Evolutionary conservation across 2,888 invertebrate genomes (phyloP).

Genomic region (Noctua pronuba): DNA sequence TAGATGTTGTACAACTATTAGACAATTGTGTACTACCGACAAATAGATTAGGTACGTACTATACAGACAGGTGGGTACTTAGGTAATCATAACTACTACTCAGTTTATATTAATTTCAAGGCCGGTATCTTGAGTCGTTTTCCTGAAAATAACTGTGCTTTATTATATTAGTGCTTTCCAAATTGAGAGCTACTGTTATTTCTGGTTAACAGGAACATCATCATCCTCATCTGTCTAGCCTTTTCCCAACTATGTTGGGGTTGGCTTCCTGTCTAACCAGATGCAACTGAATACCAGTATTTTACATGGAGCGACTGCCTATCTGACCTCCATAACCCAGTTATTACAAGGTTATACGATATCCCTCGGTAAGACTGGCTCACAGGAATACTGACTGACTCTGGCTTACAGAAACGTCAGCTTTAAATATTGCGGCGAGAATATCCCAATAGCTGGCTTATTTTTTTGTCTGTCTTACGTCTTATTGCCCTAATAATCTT

Average conservation of each 20-base stretch:
- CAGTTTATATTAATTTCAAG: background rate
- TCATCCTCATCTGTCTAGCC: too few relatives aligned
- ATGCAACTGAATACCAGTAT: too few relatives aligned
- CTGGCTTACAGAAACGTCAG: background rate
- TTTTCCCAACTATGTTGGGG: too few relatives aligned
- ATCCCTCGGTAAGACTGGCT: too few relatives aligned
- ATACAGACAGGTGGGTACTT: background rate
- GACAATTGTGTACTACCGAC: constrained; percentile 19
- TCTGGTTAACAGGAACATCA: background rate
- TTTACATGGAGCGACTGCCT: too few relatives aligned
- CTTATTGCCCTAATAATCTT: background rate
- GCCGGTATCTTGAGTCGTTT: background rate
- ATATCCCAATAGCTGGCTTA: background rate
- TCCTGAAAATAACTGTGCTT: background rate
- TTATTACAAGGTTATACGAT: too few relatives aligned
- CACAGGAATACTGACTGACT: too few relatives aligned
- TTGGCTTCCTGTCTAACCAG: too few relatives aligned
- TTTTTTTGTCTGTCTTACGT: background rate
- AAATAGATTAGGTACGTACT: background rate
- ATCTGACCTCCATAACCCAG: too few relatives aligned
- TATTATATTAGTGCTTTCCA: background rate
- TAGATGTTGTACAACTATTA: constrained; percentile 23
- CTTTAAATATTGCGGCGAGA: background rate
- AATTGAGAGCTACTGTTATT: background rate
- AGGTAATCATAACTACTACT: background rate